Base-by-base conservation (phyloP, 2,797 vertebrate genomes). In the Menidia menidia region DNA sequence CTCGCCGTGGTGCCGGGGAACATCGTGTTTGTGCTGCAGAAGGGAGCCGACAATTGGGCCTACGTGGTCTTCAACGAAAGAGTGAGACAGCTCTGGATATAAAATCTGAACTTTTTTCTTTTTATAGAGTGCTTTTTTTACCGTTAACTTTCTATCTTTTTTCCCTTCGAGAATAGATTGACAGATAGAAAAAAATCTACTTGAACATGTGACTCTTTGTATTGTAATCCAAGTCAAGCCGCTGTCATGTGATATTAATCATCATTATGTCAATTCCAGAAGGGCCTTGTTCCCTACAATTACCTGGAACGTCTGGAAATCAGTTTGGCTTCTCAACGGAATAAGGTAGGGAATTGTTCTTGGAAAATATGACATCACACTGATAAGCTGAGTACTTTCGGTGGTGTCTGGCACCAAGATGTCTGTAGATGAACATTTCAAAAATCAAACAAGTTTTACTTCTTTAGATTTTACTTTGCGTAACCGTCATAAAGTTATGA, bases 271-370 rank as follows among this genome's bases (percentile, higher is more conserved):
- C 4, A 2, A 73, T 76, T 63, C 0, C 19, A 99, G 98, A 96
- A 92, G 84, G 98, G 98, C 31, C 95, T 99, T 0, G 96, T 99
- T 56, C 98, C 98, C 42, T 98, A 95, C 80, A 99, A 98, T 87
- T 99, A 94, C 81, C 94, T 99, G 0, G 95, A 98, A 60, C 95
- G 92, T 0, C 56, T 97, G 72, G 95, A 98, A 81, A 94, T 97
- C 60, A 91, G 87, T 4, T 42, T 90, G 75, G 85, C 87, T 58
- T 89, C 89, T 6, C 91, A 88, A 81, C 82, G 85, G 65, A 81
- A 68, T 16, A 88, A 77, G 88, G 94, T 93, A 73, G 87, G 56
- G 10, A 30, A 18, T 39, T 3, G 6, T 15, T n/a, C 25, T 25
- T 2, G 35, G 35, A 39, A 39, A 39, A 39, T 25, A 7, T 60